Conservation (phyloP, 1,140 invertebrate genomes). For the Whitmania pigra region DNA sequence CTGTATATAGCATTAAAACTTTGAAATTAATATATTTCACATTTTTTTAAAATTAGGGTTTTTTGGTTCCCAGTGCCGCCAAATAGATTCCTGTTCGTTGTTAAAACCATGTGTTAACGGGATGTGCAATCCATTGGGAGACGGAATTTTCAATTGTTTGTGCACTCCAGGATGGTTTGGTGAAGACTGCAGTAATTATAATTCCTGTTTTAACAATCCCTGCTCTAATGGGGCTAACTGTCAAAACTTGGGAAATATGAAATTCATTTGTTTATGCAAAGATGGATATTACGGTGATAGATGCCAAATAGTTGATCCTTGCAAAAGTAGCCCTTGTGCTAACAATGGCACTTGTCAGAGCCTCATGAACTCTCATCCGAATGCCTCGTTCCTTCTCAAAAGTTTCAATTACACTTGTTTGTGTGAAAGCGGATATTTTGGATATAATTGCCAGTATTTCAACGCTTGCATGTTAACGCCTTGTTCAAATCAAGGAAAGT, state of each 20-base stretch:
- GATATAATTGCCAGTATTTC: constrained; percentile 34
- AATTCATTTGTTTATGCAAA: constrained; percentile 20
- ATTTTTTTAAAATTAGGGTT: constrained; percentile 7
- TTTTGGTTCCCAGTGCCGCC: constrained; percentile 14
- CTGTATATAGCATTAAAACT: background rate
- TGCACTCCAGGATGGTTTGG: constrained; percentile 21
- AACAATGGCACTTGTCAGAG: constrained; percentile 34
- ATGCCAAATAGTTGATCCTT: constrained; percentile 18
- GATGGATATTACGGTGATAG: constrained; percentile 16
- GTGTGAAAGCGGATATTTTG: constrained; percentile 36
- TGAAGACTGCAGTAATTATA: constrained; percentile 8
- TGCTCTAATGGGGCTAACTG: constrained; percentile 16
- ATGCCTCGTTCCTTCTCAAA: no score
- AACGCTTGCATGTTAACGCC: constrained; percentile 34
- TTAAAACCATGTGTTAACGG: constrained; percentile 13
- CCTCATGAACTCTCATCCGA: background rate
- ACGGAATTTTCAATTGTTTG: constrained; percentile 19
- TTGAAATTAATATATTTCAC: background rate
- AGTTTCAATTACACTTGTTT: constrained; percentile 31
- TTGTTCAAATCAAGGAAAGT: constrained; percentile 29
- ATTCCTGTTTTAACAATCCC: constrained; percentile 20
- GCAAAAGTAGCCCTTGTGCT: constrained; percentile 32
- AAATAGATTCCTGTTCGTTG: background rate
- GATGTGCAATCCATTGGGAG: constrained; percentile 2
- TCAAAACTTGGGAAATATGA: background rate